Base-by-base conservation (phyloP, 2,797 vertebrate species). In the Urophycis tenuis region DNA sequence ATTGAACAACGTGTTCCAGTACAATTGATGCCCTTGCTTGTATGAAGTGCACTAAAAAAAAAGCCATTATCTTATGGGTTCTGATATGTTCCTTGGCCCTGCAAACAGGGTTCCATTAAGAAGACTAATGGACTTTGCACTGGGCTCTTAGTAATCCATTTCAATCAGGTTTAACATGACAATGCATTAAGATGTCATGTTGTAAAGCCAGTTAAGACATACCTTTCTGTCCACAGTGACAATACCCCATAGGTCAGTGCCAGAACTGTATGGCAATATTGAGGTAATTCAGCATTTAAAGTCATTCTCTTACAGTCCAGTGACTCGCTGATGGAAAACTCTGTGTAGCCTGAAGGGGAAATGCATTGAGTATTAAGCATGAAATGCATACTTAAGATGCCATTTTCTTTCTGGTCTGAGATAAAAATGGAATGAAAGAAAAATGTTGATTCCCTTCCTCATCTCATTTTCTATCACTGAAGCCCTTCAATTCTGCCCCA, bases 271-370 rank as follows among this genome's bases (percentile, higher is more conserved):
- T 29, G 29, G 60, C 60, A 67, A 67, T 29, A 29, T 67, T 10
- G 60, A 67, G 17, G 60, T 67, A 67, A 67, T 67, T 60, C 53
- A 60, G 53, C 25, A 60, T 60, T 22, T 25, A 14, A 73, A 67
- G n/a, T 29, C n/a, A 12, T 25, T 67, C 60, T 67, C 25, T 67
- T 67, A 1, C 60, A 67, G 53, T 77, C 29, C 73, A 73, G 49
- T 80, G 77, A 79, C 77, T 67, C 53, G n/a, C 60, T 29, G 60
- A 67, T 67, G 60, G 60, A 29, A 67, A 67, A 67, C 60, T 29
- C 60, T 60, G 53, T 60, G 53, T 60, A 60, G 53, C 53, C 60
- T 67, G 60, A 67, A 67, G 25, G 34, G n/a, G 35, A 73, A 29
- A 35, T 34, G n/a, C 29, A 67, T 67, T 30, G 25, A 67, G n/a